Base-by-base conservation (phyloP, 2,888 invertebrate species). In the Nezara viridula region DNA sequence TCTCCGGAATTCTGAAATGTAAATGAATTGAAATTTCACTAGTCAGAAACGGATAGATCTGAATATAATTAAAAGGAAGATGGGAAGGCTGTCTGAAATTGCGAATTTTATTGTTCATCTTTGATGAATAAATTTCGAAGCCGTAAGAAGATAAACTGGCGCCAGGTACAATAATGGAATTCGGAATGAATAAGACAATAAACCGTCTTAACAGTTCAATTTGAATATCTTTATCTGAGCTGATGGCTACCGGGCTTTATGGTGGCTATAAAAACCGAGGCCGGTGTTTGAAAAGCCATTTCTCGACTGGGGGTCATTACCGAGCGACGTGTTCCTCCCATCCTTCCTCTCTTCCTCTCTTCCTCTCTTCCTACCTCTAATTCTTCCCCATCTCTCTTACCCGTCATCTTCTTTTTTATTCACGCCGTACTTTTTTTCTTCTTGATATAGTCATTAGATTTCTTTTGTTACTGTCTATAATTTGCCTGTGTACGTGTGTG, bases 121-220 rank as follows among this genome's bases (percentile, higher is more conserved):
- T 44, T 0, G 81, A 81, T 44, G 44, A 81, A 81, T 81, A 81
- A 81, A 81, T 44, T 47, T 40, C 40, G 0, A 47, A 9, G 24
- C n/a, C 0, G 14, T 44, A 47, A 44, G 44, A n/a, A 44, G 40
- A 81, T 81, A 44, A 81, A 81, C n/a, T 40, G 81, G 44, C 44
- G 44, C n/a, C 24, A 40, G 44, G 24, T 81, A n/a, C n/a, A 47
- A 81, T 81, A 81, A 81, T 81, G n/a, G 44, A 81, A 47, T 81
- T 40, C n/a, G 24, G 81, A 81, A 47, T 81, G 44, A 81, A 81
- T 81, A 81, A 81, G 81, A 81, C 81, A 44, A 81, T 81, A 81
- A 81, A 81, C 81, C 81, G 21, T 44, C 44, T 81, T n/a, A 81
- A 81, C n/a, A 47, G 81, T 81, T 81, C n/a, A 81, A 81, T 81